Conservation (phyloP, 2,113 vertebrate species). For the Oriolus oriolus region DNA sequence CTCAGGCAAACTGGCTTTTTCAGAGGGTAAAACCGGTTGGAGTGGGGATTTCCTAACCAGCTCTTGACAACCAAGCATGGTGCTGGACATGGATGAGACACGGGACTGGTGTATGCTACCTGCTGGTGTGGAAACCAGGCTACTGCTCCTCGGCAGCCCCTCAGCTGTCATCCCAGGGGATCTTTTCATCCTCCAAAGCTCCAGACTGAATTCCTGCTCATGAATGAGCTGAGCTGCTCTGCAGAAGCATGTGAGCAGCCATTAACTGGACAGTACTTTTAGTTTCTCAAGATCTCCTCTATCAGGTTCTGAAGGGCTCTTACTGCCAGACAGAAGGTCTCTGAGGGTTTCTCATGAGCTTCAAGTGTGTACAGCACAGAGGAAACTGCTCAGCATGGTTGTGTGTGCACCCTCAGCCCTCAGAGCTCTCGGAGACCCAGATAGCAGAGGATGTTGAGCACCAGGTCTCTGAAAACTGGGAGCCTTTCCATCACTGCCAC, state of each 20-base stretch:
- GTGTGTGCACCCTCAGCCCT: background rate
- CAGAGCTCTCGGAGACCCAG: background rate
- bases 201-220: background rate
- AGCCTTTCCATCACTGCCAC: background rate
- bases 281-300: background rate
- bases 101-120: fast-evolving
- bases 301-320: background rate
- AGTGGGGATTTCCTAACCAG: background rate
- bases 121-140: background rate
- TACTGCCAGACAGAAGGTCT: background rate
- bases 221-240: background rate
- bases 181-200: background rate
- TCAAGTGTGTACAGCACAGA: background rate
- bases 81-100: background rate
- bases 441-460: background rate
- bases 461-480: background rate
- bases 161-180: background rate
- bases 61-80: background rate
- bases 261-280: background rate
- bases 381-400: background rate
- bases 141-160: background rate
- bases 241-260: background rate
- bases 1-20: background rate
- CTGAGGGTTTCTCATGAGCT: background rate
- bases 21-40: background rate